Evolutionary conservation across 2,113 vertebrate species (phyloP), one percentile per base, ranked within the genome.

Genomic region (Phylloscopus trochilus): DNA sequence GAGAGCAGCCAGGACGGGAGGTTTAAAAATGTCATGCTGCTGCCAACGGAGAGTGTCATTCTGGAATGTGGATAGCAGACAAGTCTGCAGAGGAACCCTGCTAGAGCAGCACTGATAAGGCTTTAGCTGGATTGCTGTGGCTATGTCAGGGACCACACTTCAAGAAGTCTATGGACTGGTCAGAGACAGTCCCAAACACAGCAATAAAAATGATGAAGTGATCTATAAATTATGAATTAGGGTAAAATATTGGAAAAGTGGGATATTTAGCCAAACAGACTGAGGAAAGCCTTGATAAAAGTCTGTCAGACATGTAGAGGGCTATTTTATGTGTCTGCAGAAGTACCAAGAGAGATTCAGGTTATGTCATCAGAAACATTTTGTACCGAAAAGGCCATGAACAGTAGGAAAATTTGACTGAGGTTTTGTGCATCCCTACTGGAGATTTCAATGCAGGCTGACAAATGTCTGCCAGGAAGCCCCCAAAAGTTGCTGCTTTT

Each of bases 141-240:
- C 55, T 80, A 9, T 70, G 35, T 94, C 96, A 83, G 59, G 63
- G 86, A 92, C 94, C 86, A 83, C 88, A 94, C 79, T 69, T 88
- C 17, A 26, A 44, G 78, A 90, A 79, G 55, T 87, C 74, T 35
- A 73, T 78, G 64, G 72, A 83, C 39, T 4, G 1, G 35, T 90
- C 88, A 83, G 13, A 93, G 47, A 80, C 37, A 62, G 56, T 70
- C 80, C 26, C 60, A 83, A 90, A 83, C 31, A 86, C 1, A 89
- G 72, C 64, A 92, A 47, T 93, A 77, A 96, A 86, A 92, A 86
- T 74, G 13, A 90, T 80, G 44, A 83, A 44, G 19, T 1, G 1
- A 15, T 80, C 68, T 87, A 37, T 86, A 90, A 93, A 96, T 81
- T 37, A 89, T 37, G 56, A 81, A 70, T 91, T 49, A 64, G 10